phyloP scores from a whole-genome alignment of 1,140 invertebrate species.

The Rhopalosiphum padi region DNA sequence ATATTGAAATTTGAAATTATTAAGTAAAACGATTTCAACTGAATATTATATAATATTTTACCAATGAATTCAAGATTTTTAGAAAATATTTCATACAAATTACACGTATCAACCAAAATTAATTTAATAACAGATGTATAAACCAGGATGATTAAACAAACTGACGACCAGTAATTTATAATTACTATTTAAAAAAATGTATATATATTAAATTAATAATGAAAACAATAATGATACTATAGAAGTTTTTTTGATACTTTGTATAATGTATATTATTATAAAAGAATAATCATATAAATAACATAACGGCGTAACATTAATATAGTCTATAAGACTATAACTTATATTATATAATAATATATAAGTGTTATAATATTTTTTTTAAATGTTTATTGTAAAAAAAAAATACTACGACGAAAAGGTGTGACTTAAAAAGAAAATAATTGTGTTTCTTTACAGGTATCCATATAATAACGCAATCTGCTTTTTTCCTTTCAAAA shows the following conservation, averaged over 20 bases:
- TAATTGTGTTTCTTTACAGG: neutral
- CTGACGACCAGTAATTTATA: neutral
- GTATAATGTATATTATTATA: too few species aligned
- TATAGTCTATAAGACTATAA: too few species aligned
- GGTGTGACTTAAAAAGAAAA: neutral
- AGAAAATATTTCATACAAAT: too few species aligned
- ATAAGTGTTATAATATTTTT: neutral
- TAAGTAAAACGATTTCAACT: neutral
- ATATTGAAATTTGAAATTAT: neutral
- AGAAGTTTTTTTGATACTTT: too few species aligned
- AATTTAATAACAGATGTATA: neutral
- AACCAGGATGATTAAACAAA: neutral
- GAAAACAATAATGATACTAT: too few species aligned
- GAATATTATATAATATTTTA: neutral
- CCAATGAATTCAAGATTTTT: neutral
- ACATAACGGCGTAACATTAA: too few species aligned
- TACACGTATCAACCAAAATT: neutral
- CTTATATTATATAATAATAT: neutral
- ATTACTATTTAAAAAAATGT: neutral
- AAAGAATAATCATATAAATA: too few species aligned
- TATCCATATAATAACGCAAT: neutral
- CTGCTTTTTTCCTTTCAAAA: neutral
- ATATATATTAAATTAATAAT: too few species aligned
- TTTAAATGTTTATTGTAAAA: neutral
- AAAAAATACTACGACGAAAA: neutral